Evolutionary conservation across 2,113 vertebrate species (phyloP), one percentile per base, ranked within the genome.

Genomic region (Orthochromis malagaraziensis): DNA sequence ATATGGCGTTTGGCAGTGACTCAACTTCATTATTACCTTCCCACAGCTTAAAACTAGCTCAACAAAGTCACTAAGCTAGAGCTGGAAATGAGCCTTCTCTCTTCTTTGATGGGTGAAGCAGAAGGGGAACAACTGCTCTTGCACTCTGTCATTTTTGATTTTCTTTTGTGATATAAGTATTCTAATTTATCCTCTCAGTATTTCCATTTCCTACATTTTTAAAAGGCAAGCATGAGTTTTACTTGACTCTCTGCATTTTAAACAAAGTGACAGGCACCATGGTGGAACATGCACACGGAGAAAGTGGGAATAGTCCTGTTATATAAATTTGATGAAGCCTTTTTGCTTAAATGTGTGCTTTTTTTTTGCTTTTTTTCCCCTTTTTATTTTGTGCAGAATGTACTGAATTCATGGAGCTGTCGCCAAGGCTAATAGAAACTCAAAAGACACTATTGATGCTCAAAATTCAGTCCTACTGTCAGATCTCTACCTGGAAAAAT

Each of bases 21-120:
- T 94, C 93, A 87, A 88, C 83, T 95, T 91, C 88, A 91, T 94
- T 94, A 95, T 94, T 94, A 90, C 87, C 90, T 94, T 94, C 94
- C 92, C 94, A 93, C 83, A 85, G 90, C 73, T 92, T 94, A 55
- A 84, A 85, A 83, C 63, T 51, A 77, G 53, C 84, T 54, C 53
- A 85, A 85, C 85, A 91, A 91, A 91, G 84, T 91, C 87, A 42
- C 89, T 16, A 65, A 89, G 90, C 58, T 81, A 81, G 80, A 84
- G 77, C 79, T 80, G 63, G 79, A 87, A 91, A 87, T 84, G 53
- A 90, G 79, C n/a, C 40, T 45, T 40, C 55, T 65, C 35, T 53
- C 82, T 77, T 26, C 10, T 68, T 42, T 21, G 73, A 79, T 31
- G 33, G 47, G 31, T 57, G 19, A 81, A 54, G 81, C 47, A 75